phyloP scores from a whole-genome alignment of 2,113 vertebrate species.

The Bostrychus sinensis region DNA sequence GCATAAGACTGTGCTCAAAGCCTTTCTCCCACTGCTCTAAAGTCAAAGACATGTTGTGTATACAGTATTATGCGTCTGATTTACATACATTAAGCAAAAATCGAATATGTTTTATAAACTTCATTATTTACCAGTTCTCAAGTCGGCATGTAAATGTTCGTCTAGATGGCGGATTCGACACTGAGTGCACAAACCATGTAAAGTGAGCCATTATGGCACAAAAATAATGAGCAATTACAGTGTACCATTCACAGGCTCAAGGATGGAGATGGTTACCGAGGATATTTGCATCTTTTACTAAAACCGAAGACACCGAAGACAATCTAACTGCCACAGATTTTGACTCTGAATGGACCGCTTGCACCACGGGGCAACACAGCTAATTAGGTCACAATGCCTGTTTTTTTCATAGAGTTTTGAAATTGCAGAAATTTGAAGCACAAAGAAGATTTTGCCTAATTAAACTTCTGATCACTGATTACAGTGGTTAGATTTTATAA shows the following conservation, averaged over 20 bases:
- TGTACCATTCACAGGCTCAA: conserved; percentile 11
- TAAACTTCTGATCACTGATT: not conserved
- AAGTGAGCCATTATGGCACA: conserved; percentile 5
- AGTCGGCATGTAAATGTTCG: conserved; percentile 15
- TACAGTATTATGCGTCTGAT: conserved; percentile 19
- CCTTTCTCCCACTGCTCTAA: not conserved
- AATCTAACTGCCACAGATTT: conserved; percentile 9
- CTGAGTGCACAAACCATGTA: conserved; percentile 1
- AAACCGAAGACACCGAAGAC: conserved; percentile 11
- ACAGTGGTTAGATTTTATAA: too few species aligned
- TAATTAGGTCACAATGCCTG: conserved; percentile 16
- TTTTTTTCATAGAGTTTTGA: not conserved
- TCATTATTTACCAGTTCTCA: conserved; percentile 27
- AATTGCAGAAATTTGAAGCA: not conserved
- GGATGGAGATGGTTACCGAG: conserved; percentile 3
- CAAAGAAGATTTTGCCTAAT: not conserved
- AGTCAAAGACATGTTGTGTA: too few species aligned
- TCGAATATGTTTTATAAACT: not conserved
- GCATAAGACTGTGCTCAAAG: not conserved
- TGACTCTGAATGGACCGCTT: not conserved
- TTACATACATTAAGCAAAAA: conserved; percentile 32
- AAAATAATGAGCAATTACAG: conserved; percentile 39
- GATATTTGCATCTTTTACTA: conserved; percentile 5
- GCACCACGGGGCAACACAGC: conserved; percentile 8
- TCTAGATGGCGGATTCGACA: not conserved